Evolutionary conservation across 1,140 invertebrate genomes (phyloP), one percentile per base, ranked within the genome.

Genomic region (Platyscapa corneri): DNA sequence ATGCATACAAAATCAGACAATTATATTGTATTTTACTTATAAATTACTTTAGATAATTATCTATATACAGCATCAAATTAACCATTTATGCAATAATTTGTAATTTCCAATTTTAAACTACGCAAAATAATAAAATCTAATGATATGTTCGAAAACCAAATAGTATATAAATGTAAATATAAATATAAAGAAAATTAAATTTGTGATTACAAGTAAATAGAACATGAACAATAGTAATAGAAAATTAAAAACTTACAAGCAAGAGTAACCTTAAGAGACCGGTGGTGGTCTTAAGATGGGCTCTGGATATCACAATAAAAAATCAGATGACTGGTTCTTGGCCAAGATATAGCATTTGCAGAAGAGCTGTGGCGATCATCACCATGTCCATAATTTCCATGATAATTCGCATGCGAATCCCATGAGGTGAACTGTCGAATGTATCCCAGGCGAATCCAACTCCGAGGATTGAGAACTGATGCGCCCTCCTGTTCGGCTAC

Each of bases 391-490:
- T 93, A 94, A 88, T 94, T 93, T 87, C 95, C 95, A 91, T 95
- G 95, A 93, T 97, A 97, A 91, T 97, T 96, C 91, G 96, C 96
- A 94, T 98, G 97, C 87, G 97, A 97, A 94, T 98, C 97, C 97
- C 97, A 98, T 88, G 97, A 97, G n/a, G 90, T 95, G 95, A 89
- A 96, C 95, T 74, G 95, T 95, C 39, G 92, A 93, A 84, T 93
- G 92, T 92, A 94, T 95, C 95, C 92, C 95, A 95, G 93, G 95
- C 94, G 92, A 95, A 92, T 91, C 95, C 95, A 90, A 95, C 94
- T 94, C 95, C 93, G 89, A 95, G 89, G 91, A 94, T 91, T 91
- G 93, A 92, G 92, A 93, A 91, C 93, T 95, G 94, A 92, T 95
- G 94, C 93, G 95, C 95, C 93, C 94, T 90, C 95, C 95, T 88